A percentile compares a stretch with the other conserved stretches of the same genome.
Evolutionary conservation across 2,888 invertebrate genomes (phyloP).

Genomic region (Pinctada fucata): DNA sequence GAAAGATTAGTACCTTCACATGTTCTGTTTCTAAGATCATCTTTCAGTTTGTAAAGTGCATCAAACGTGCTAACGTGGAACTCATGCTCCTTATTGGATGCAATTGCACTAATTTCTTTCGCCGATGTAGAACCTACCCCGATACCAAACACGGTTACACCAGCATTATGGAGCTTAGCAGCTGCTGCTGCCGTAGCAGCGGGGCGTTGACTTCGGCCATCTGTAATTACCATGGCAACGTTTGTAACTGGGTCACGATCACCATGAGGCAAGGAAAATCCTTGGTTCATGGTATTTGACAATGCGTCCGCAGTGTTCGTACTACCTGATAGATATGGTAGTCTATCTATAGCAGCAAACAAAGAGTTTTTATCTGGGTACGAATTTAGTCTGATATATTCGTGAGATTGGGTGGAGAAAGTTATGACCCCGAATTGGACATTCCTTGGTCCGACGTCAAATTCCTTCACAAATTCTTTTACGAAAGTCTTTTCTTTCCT

Average conservation of each 20-base stretch:
- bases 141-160: slow-evolving; percentile 48
- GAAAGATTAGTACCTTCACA: slow-evolving; percentile 41
- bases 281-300: slow-evolving; percentile 45
- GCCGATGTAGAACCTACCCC: slow-evolving; percentile 56
- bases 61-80: slow-evolving; percentile 57
- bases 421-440: slow-evolving; percentile 52
- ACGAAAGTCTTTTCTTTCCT: slow-evolving; percentile 14
- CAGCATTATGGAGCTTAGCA: slow-evolving; percentile 42
- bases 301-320: slow-evolving; percentile 62
- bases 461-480: slow-evolving; percentile 11
- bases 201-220: slow-evolving; percentile 48
- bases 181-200: slow-evolving; percentile 46
- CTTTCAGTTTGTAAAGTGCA: slow-evolving; percentile 47
- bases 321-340: slow-evolving; percentile 54
- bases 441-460: slow-evolving; percentile 48
- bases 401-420: slow-evolving; percentile 47
- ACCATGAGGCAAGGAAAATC: slow-evolving; percentile 49
- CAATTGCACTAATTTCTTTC: slow-evolving; percentile 23
- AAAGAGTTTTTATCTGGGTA: slow-evolving; percentile 22
- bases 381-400: slow-evolving; percentile 46
- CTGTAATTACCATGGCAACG: slow-evolving; percentile 54
- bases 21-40: slow-evolving; percentile 50
- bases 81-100: slow-evolving; percentile 46
- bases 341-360: slow-evolving; percentile 51
- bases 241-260: slow-evolving; percentile 51